Percentiles rank a stretch among this genome's conserved stretches.
Conservation (phyloP, 2,113 vertebrate genomes). For the Pantherophis guttatus region DNA sequence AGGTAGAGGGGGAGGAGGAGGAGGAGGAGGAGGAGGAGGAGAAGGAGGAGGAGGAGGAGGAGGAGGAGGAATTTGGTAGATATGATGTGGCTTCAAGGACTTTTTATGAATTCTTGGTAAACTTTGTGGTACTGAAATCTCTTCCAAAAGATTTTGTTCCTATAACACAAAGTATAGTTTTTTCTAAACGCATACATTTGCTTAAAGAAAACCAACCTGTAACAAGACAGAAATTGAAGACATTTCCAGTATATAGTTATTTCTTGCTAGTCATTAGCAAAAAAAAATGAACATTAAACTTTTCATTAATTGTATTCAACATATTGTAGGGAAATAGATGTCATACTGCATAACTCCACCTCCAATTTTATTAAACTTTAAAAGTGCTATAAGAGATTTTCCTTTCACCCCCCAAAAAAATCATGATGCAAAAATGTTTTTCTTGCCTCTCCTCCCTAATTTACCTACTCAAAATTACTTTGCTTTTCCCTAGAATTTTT, state of each 20-base stretch:
- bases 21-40: conserved; percentile 40
- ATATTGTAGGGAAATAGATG: background rate
- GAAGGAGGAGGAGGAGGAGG: conserved; percentile 37
- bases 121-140: conserved; percentile 57
- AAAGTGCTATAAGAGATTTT: background rate
- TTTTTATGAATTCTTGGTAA: conserved; percentile 52
- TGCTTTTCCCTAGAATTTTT: background rate
- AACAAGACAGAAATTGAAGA: background rate
- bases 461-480: background rate
- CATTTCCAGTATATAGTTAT: background rate
- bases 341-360: background rate
- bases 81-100: background rate
- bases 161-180: conserved; percentile 45
- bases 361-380: background rate
- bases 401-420: background rate
- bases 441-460: background rate
- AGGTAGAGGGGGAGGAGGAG: conserved; percentile 14
- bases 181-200: background rate
- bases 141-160: conserved; percentile 80
- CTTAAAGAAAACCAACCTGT: background rate
- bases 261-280: background rate
- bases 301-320: background rate
- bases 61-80: conserved; percentile 58
- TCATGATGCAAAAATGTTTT: background rate
- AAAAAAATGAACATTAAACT: background rate